Evolutionary conservation across 2,888 invertebrate genomes (phyloP), one percentile per base, ranked within the genome.

Genomic region (Zelleria hepariella): DNA sequence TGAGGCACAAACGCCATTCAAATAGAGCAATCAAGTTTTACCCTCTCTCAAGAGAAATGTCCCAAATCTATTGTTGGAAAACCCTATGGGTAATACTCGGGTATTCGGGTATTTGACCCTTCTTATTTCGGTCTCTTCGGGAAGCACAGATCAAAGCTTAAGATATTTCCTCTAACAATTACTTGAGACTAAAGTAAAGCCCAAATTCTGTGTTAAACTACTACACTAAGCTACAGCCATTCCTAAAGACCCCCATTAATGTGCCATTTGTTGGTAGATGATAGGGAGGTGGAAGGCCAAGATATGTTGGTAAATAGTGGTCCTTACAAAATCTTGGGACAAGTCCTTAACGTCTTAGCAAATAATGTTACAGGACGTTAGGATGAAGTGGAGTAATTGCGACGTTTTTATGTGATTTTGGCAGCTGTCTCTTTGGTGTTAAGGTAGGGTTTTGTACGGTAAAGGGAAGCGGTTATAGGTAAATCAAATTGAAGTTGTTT

Each of bases 141-240:
- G 32, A 42, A 42, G 32, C 15, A 42, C 32, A 42, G 10, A 62
- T 24, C 59, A 47, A 59, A 56, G 27, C 55, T 59, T 74, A 76
- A 72, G 72, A 75, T 76, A 72, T 73, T 77, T 72, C 75, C 81
- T 83, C 77, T 70, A 72, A 78, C 85, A 86, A 86, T 87, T 86
- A 86, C 82, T 72, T 62, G 61, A 74, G 82, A 77, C 79, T 81
- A 76, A 82, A 74, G 77, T 78, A 75, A 83, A 77, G 74, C 77
- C 82, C 78, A 70, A 80, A 85, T 77, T 78, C 77, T 72, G 72
- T 81, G 86, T 83, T 82, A 82, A 85, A 78, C 72, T 55, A 20
- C 23, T 20, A 10, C n/a, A n/a, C 20, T 55, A 32, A 55, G 21
- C 26, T 4, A 18, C 15, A n/a, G 53, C 18, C 25, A 54, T n/a